Base-by-base conservation (phyloP, 2,113 vertebrate species). In the Meles meles region DNA sequence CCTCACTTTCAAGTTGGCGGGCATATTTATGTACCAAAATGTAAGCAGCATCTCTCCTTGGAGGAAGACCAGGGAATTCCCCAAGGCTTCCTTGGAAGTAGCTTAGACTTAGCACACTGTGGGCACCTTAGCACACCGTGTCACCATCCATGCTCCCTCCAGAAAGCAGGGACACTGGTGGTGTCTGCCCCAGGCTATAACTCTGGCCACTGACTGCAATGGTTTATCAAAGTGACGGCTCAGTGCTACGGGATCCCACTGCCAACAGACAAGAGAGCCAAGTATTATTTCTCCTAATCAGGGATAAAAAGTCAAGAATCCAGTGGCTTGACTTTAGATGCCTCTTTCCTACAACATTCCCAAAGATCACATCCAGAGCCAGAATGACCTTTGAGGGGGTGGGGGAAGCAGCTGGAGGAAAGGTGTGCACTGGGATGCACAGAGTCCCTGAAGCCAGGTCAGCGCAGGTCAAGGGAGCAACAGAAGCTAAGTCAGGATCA, bases 171-270 rank as follows among this genome's bases (percentile, higher is more conserved):
- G 69, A 8, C n/a, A n/a, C 12, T 57, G n/a, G 69, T 37, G 23
- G 37, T 49, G 23, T 25, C 65, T 7, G 27, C 17, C 29, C 9
- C 8, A 29, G 39, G 23, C 61, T 72, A 4, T 6, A 5, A n/a
- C 82, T 95, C 90, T 94, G 80, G 96, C 87, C 98, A 98, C 90
- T 92, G 67, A 95, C 49, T 93, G 93, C 67, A 93, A 92, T 83
- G 93, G 97, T 88, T 96, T 67, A 97, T 98, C 96, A 98, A 98
- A 98, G 90, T 96, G 97, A 98, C 93, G 98, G 96, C 89, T 96
- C 81, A 96, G 96, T 96, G 84, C 93, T 97, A 25, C 1, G 10
- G 59, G 21, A 23, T 96, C 84, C 92, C 57, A 96, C 92, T 98
- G 98, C 97, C 96, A 98, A 97, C 44, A 97, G 77, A 94, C 91